Conservation (phyloP, 2,888 invertebrate genomes). For the Dysmachus trigonus region DNA sequence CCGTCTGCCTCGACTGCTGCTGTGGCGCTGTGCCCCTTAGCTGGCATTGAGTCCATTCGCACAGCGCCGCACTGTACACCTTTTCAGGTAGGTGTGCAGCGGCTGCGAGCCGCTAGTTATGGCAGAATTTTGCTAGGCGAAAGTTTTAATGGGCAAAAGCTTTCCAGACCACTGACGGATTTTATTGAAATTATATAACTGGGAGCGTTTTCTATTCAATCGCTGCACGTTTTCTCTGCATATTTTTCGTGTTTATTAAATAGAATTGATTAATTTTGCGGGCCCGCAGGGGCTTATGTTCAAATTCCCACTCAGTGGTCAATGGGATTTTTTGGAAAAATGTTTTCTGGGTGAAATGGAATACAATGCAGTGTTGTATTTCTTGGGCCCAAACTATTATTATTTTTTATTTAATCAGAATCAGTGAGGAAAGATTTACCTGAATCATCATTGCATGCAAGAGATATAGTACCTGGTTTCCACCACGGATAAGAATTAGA, state of each 20-base stretch:
- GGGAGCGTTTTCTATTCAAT: neutral
- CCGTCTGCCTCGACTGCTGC: neutral
- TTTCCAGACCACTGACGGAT: slow-evolving; percentile 23
- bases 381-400: neutral
- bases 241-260: slow-evolving; percentile 4
- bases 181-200: slow-evolving; percentile 16
- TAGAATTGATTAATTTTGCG: neutral
- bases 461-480: neutral
- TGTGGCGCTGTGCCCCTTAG: neutral
- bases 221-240: neutral
- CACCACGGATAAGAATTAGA: neutral
- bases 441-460: neutral
- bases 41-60: neutral
- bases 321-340: neutral
- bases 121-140: slow-evolving; percentile 29
- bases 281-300: neutral
- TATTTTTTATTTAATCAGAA: neutral
- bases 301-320: neutral
- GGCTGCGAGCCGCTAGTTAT: neutral
- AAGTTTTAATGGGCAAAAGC: slow-evolving; percentile 12
- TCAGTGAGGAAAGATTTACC: neutral
- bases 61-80: neutral
- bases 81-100: neutral
- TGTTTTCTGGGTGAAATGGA: neutral
- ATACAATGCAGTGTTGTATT: neutral